A percentile compares a stretch with the other conserved stretches of the same genome.
Conservation (phyloP, 2,888 invertebrate species). For the Troglohyphantes excavatus region DNA sequence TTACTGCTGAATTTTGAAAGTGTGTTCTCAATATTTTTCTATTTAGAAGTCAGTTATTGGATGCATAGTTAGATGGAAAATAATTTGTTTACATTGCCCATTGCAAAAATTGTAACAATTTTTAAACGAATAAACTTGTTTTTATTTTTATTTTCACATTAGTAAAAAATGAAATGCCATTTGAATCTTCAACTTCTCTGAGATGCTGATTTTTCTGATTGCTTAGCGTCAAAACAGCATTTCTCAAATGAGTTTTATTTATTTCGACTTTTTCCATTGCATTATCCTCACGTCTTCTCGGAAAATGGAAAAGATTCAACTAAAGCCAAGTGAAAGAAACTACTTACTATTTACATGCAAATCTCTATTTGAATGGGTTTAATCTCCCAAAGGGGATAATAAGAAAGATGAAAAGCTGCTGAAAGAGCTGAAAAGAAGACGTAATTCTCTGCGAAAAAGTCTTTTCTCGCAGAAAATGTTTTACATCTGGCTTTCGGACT, state of each 20-base stretch:
- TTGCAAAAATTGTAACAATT: too few relatives aligned
- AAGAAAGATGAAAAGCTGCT: neutral
- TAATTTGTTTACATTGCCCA: too few relatives aligned
- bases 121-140: too few relatives aligned
- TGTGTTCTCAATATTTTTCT: too few relatives aligned
- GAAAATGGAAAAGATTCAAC: neutral
- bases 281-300: too few relatives aligned
- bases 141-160: too few relatives aligned
- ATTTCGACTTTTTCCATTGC: neutral
- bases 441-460: neutral
- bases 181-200: neutral
- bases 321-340: neutral
- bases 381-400: neutral
- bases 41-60: too few relatives aligned
- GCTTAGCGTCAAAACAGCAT: neutral
- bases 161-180: too few relatives aligned
- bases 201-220: neutral
- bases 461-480: neutral
- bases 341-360: neutral
- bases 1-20: too few relatives aligned
- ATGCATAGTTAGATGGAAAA: too few relatives aligned
- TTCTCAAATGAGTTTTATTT: neutral
- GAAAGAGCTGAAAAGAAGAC: neutral
- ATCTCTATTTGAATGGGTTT: slow-evolving; percentile 12
- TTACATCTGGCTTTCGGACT: neutral